Evolutionary conservation across 2,113 vertebrate species (phyloP), one percentile per base, ranked within the genome.

Genomic region (Podarcis cretensis): DNA sequence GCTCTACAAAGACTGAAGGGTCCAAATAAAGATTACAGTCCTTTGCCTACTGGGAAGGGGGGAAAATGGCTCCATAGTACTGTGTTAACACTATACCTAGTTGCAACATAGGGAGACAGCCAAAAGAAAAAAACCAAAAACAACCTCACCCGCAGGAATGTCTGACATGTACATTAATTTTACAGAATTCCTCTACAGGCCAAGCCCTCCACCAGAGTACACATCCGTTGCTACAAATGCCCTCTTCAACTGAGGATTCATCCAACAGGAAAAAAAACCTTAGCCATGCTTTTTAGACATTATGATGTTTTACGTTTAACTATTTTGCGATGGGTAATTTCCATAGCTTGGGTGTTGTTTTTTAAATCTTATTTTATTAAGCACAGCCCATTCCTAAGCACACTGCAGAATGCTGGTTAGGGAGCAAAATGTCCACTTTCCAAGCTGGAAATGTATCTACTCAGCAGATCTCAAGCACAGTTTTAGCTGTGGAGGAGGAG

Each of bases 151-250:
- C 3, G 71, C 40, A 93, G 95, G 95, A 95, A 89, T 32, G 90
- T 93, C 96, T 92, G 93, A 92, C 97, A 96, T 95, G 91, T 96
- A 96, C 95, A 96, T 74, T 35, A 40, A 78, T 57, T 77, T 83
- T 88, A 74, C 74, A 88, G 30, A 32, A 75, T 16, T 16, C 84
- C 71, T 75, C 91, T 92, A 93, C 87, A 96, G 94, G 94, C 95
- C 95, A 95, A 93, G 93, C 95, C 92, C 93, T 90, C 93, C 92
- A 95, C 96, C 96, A 93, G 95, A 94, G 95, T 94, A 95, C 93
- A 94, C 95, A 95, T 93, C 95, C 95, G 91, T 95, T 96, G 94
- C 94, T 94, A 94, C 96, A 94, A 54, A 94, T 27, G 2, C 85
- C 37, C 93, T 94, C 69, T 80, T 57, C 83, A 82, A 75, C 89